Conservation (phyloP, 2,113 vertebrate genomes). For the Nesoenas mayeri region DNA sequence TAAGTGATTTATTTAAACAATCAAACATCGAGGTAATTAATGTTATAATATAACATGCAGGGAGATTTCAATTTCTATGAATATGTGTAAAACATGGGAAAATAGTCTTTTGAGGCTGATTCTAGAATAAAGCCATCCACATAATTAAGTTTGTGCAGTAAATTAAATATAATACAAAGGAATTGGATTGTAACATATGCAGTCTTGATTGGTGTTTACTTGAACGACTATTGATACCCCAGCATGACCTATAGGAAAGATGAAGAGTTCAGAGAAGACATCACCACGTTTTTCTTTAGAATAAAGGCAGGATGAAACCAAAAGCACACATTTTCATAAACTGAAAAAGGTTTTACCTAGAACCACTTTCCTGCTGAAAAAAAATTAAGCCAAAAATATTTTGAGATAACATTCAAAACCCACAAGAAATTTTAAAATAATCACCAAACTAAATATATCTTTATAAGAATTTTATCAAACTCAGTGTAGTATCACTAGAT, state of each 20-base stretch:
- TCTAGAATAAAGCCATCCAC: background rate
- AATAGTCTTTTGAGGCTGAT: background rate
- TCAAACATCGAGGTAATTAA: background rate
- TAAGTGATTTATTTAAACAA: background rate
- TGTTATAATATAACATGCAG: background rate
- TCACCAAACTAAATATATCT: background rate
- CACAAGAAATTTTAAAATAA: background rate
- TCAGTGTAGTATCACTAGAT: background rate
- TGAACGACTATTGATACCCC: background rate
- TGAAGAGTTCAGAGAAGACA: background rate
- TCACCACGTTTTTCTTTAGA: background rate
- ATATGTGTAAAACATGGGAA: background rate
- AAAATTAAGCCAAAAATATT: background rate
- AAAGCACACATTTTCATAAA: background rate
- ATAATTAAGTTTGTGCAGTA: conserved; percentile 23
- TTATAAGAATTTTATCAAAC: background rate
- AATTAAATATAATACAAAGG: conserved; percentile 17
- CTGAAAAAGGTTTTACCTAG: background rate
- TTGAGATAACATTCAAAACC: background rate
- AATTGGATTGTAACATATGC: background rate
- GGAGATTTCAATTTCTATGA: background rate
- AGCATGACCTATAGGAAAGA: background rate
- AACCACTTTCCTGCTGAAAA: background rate
- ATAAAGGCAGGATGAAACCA: background rate
- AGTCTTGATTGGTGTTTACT: background rate